phyloP scores from a whole-genome alignment of 2,888 invertebrate species.

The Eupithecia dodoneata region DNA sequence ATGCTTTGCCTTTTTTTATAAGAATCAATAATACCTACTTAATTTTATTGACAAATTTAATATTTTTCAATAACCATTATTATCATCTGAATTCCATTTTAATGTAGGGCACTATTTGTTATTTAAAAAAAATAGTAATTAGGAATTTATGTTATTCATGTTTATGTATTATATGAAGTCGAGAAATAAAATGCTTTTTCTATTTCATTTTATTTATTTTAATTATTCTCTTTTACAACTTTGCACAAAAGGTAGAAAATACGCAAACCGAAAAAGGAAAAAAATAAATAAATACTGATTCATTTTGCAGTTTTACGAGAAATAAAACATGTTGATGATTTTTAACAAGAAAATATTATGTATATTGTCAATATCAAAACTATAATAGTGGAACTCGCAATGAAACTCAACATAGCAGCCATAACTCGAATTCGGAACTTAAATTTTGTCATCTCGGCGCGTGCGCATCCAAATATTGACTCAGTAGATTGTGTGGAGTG shows the following conservation, averaged over 20 bases:
- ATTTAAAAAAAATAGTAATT: no score
- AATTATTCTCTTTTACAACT: background rate
- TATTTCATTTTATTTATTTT: background rate
- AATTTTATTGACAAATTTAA: no score
- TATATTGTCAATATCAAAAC: background rate
- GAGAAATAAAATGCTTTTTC: no score
- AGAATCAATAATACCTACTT: no score
- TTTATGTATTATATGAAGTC: no score
- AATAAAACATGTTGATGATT: no score
- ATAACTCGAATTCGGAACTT: background rate
- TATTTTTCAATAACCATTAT: no score
- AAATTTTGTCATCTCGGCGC: slow-evolving; percentile 16
- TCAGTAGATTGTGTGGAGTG: slow-evolving; percentile 3
- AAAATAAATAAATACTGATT: background rate
- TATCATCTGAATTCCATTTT: no score
- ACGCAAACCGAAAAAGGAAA: background rate
- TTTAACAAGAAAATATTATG: no score
- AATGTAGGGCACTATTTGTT: no score
- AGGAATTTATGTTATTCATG: no score
- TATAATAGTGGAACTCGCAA: background rate
- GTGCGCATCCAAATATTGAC: slow-evolving; percentile 20
- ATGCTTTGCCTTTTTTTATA: no score
- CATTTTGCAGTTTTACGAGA: background rate
- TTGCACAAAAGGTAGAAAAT: background rate
- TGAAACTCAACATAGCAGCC: background rate